phyloP scores from a whole-genome alignment of 2,888 invertebrate genomes.

The Psylliodes chrysocephalus region DNA sequence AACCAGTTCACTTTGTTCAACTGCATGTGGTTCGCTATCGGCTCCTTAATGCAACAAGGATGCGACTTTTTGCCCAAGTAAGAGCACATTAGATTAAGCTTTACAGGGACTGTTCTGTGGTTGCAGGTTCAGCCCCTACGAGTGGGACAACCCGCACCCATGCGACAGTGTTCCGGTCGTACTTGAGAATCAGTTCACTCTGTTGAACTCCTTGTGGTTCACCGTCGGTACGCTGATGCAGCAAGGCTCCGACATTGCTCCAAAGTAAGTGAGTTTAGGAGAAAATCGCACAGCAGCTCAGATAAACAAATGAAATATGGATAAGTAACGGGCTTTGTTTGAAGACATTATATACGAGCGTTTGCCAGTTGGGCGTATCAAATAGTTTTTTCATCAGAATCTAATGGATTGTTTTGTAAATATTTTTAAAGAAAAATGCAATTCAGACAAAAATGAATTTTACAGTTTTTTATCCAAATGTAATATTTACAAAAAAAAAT shows the following conservation, averaged over 20 bases:
- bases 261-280: conserved; percentile 78
- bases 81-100: conserved; percentile 60
- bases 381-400: no score
- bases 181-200: conserved; percentile 90
- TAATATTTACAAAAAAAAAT: no score
- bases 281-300: background rate
- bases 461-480: no score
- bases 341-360: no score
- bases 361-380: no score
- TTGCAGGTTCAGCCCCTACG: conserved; percentile 90
- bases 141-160: conserved; percentile 91
- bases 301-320: no score
- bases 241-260: conserved; percentile 92
- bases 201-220: conserved; percentile 95
- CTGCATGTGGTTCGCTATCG: conserved; percentile 98
- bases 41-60: conserved; percentile 95
- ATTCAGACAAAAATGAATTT: no score
- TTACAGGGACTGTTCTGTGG: conserved; percentile 46
- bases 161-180: conserved; percentile 86
- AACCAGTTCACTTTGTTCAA: conserved; percentile 93
- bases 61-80: conserved; percentile 96
- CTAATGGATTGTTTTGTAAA: no score
- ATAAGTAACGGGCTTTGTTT: no score
- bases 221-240: conserved; percentile 93
- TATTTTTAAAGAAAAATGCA: no score